Percentiles rank a stretch among this genome's conserved stretches.
These are phyloP conservation scores for Micropoecilia bifurca DNA, from an alignment of 2,797 vertebrate genomes.

Conservation along the genomic window DNA sequence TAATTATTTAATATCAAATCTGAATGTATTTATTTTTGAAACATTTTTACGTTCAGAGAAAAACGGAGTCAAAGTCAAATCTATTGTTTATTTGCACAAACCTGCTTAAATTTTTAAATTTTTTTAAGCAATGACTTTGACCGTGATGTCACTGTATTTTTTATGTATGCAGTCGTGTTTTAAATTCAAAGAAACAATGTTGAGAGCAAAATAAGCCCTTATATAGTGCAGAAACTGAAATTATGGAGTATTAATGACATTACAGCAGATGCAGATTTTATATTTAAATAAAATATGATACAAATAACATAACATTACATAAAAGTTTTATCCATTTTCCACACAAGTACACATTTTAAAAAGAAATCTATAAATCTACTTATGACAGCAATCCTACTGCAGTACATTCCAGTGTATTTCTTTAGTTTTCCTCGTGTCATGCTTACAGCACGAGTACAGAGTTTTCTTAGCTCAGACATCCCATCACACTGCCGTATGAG, in stretches of 20 bases:
- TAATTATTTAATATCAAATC: neutral
- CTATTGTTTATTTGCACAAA: neutral
- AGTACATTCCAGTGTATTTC: neutral
- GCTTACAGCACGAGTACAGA: conserved; percentile 17
- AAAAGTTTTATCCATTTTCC: neutral
- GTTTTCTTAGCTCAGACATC: conserved; percentile 47
- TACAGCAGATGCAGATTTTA: neutral
- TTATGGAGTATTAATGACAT: neutral
- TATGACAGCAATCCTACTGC: neutral
- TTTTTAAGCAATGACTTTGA: neutral
- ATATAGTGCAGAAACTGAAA: neutral
- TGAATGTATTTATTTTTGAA: neutral
- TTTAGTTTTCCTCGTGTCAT: conserved; percentile 19
- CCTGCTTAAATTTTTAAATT: fast-evolving
- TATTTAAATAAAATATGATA: neutral
- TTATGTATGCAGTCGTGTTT: neutral
- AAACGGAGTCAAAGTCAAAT: neutral
- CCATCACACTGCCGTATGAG: conserved; percentile 46
- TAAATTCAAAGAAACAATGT: neutral
- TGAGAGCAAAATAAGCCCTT: neutral
- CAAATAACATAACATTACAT: neutral
- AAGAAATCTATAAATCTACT: neutral
- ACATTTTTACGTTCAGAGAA: neutral
- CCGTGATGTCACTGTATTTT: neutral
- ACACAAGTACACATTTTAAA: conserved; percentile 5